phyloP scores from a whole-genome alignment of 2,888 invertebrate species.

The Ormia ochracea region DNA sequence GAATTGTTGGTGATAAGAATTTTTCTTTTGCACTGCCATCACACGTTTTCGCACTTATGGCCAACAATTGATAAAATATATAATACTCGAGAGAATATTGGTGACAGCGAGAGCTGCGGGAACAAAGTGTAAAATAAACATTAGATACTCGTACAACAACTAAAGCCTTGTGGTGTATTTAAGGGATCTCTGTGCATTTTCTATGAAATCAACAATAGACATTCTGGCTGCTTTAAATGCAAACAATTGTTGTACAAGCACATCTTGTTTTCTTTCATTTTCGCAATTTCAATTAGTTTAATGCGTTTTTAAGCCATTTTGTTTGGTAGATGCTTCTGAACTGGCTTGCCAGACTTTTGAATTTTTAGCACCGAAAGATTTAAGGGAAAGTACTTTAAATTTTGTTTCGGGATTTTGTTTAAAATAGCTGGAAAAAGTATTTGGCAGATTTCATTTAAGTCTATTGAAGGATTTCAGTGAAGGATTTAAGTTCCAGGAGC shows the following conservation, averaged over 20 bases:
- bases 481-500: too few relatives aligned
- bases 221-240: slow-evolving; percentile 18
- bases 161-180: slow-evolving; percentile 31
- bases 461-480: too few relatives aligned
- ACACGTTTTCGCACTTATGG: slow-evolving; percentile 64
- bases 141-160: slow-evolving; percentile 10
- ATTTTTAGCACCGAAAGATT: background rate
- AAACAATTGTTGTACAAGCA: slow-evolving; percentile 36
- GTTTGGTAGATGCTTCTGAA: slow-evolving; percentile 67
- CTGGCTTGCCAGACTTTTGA: background rate
- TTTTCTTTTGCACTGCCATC: slow-evolving; percentile 45
- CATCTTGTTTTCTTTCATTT: slow-evolving; percentile 31
- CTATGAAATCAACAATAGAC: background rate
- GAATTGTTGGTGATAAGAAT: slow-evolving; percentile 44
- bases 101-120: slow-evolving; percentile 32
- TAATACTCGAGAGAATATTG: slow-evolving; percentile 54
- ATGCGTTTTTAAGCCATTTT: slow-evolving; percentile 74
- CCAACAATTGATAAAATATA: slow-evolving; percentile 27
- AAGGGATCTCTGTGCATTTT: slow-evolving; percentile 26
- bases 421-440: background rate
- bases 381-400: too few relatives aligned
- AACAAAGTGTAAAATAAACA: slow-evolving; percentile 48
- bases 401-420: too few relatives aligned
- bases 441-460: too few relatives aligned
- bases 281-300: slow-evolving; percentile 75